These are phyloP conservation scores for Achlya flavicornis DNA, from an alignment of 2,888 invertebrate genomes.

Conservation along the genomic window DNA sequence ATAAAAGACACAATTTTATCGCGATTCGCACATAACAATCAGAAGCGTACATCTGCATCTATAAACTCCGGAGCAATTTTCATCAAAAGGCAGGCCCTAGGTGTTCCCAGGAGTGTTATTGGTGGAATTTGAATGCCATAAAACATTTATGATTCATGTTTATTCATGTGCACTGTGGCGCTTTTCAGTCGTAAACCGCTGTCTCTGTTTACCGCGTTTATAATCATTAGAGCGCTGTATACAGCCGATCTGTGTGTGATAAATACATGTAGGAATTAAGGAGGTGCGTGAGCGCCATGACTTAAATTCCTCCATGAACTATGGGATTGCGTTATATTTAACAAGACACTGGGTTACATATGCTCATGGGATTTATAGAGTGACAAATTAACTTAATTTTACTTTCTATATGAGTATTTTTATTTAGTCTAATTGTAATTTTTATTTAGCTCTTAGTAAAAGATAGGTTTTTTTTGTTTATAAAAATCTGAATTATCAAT, in stretches of 20 bases:
- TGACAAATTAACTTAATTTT: too few relatives aligned
- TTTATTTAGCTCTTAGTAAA: too few relatives aligned
- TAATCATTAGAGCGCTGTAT: conserved; percentile 37
- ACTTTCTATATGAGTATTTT: too few relatives aligned
- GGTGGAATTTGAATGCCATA: conserved; percentile 46
- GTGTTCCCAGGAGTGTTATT: conserved; percentile 13
- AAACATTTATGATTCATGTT: conserved; percentile 66
- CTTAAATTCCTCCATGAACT: background rate
- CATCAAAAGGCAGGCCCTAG: conserved; percentile 11
- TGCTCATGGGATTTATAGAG: too few relatives aligned
- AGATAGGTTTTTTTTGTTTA: too few relatives aligned
- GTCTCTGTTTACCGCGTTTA: conserved; percentile 36
- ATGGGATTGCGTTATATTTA: background rate
- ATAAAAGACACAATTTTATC: conserved; percentile 1
- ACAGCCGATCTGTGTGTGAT: conserved; percentile 27
- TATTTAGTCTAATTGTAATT: too few relatives aligned
- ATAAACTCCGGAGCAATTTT: conserved; percentile 10
- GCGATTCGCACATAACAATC: conserved; percentile 2
- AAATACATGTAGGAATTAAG: conserved; percentile 17
- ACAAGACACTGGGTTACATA: background rate
- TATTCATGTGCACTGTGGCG: conserved; percentile 54
- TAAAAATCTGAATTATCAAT: background rate
- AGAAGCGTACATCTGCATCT: conserved; percentile 5
- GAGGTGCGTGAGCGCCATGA: conserved; percentile 10
- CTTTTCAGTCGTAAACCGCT: conserved; percentile 50